Conservation (phyloP, 2,797 vertebrate genomes). For the Trichosurus vulpecula region DNA sequence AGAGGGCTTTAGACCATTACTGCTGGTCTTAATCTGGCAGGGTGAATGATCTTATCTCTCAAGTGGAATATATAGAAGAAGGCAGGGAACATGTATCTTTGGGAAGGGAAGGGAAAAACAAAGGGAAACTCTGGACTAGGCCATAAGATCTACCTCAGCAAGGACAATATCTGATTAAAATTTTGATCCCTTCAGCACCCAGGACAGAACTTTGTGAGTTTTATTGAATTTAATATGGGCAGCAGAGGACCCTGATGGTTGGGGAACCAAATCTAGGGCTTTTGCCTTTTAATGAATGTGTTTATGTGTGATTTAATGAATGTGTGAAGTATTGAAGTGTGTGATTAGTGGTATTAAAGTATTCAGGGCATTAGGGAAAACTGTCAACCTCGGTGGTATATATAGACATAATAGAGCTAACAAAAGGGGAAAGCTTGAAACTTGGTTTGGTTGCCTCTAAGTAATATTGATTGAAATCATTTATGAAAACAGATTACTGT, state of each 20-base stretch:
- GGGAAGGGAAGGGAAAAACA: background rate
- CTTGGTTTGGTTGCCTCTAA: constrained; percentile 35
- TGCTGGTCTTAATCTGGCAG: background rate
- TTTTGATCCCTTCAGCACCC: background rate
- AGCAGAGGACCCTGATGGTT: background rate
- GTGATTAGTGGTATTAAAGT: background rate
- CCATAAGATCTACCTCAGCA: background rate
- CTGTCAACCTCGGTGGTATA: background rate
- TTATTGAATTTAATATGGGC: background rate
- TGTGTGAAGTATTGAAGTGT: background rate
- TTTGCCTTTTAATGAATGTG: background rate
- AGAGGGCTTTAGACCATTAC: background rate
- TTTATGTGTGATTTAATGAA: background rate
- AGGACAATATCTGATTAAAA: background rate
- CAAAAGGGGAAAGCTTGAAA: constrained; percentile 30
- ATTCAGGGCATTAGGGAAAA: constrained; percentile 18
- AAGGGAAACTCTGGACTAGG: background rate
- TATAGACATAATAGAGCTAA: constrained; percentile 2
- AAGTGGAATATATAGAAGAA: background rate
- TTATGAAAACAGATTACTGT: constrained; percentile 1
- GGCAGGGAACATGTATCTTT: background rate
- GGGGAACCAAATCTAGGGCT: background rate
- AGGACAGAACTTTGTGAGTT: background rate
- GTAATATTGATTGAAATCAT: constrained; percentile 46
- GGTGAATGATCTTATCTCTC: background rate